Percentiles rank a stretch among this genome's conserved stretches.
These are phyloP conservation scores for Martes flavigula DNA, from an alignment of 2,797 vertebrate species.

Conservation along the genomic window DNA sequence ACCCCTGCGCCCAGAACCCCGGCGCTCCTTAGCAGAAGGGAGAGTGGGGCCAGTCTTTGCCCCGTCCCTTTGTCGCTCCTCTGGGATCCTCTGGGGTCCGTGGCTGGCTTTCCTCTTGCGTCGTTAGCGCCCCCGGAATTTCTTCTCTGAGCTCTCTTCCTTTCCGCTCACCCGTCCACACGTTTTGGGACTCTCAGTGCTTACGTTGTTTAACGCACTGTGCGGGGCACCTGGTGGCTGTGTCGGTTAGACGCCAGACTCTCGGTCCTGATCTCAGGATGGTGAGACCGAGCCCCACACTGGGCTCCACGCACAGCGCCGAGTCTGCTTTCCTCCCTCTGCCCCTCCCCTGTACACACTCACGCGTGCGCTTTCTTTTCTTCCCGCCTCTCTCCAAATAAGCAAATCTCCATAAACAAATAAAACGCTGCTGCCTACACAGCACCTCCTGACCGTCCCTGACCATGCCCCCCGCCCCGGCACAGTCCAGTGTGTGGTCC, in stretches of 20 bases:
- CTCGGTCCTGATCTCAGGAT: neutral
- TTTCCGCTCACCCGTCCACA: neutral
- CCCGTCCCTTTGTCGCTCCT: neutral
- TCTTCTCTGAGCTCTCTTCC: neutral
- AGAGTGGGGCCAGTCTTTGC: neutral
- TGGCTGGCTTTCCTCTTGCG: neutral
- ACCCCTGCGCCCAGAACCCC: neutral
- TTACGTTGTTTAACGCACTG: neutral
- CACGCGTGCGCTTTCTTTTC: accelerated
- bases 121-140: neutral
- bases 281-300: neutral
- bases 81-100: neutral
- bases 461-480: accelerated
- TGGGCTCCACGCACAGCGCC: neutral
- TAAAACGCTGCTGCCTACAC: neutral
- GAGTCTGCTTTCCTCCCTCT: neutral
- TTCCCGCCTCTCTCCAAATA: neutral
- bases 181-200: neutral
- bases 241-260: neutral
- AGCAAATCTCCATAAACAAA: neutral
- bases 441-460: neutral
- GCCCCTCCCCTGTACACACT: neutral
- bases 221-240: neutral
- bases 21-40: accelerated
- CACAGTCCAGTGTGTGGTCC: neutral